Conservation (phyloP, 2,888 invertebrate species). For the Lasioglossum pauxillum region DNA sequence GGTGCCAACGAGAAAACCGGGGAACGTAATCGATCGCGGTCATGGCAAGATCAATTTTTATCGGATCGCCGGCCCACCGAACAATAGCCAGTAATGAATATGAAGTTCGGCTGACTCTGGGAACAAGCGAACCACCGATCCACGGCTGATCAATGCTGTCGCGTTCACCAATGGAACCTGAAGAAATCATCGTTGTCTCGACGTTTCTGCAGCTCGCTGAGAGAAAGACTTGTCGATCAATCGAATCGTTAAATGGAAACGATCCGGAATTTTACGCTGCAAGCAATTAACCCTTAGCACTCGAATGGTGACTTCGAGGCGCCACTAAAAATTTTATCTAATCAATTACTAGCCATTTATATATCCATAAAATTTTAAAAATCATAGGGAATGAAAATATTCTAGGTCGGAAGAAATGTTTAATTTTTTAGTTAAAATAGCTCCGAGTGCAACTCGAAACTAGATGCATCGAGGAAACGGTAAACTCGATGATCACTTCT, state of each 20-base stretch:
- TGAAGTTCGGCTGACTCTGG: slow-evolving; percentile 46
- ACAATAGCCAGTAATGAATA: slow-evolving; percentile 61
- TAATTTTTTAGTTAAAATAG: too few species aligned
- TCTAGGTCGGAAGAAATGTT: too few species aligned
- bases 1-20: slow-evolving; percentile 11
- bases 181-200: not conserved
- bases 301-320: too few species aligned
- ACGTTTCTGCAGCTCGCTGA: not conserved
- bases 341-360: too few species aligned
- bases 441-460: too few species aligned
- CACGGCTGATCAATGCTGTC: slow-evolving; percentile 42
- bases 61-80: slow-evolving; percentile 29
- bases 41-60: slow-evolving; percentile 52
- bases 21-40: slow-evolving; percentile 47
- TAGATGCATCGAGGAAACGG: too few species aligned
- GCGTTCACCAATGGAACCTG: slow-evolving; percentile 8
- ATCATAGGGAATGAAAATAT: too few species aligned
- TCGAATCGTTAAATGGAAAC: not conserved
- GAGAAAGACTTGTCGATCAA: not conserved
- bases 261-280: not conserved
- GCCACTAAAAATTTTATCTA: too few species aligned
- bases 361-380: too few species aligned
- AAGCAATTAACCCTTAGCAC: not conserved
- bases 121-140: slow-evolving; percentile 15
- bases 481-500: too few species aligned